Conservation (phyloP, 2,888 invertebrate species). For the Phengaris arion region DNA sequence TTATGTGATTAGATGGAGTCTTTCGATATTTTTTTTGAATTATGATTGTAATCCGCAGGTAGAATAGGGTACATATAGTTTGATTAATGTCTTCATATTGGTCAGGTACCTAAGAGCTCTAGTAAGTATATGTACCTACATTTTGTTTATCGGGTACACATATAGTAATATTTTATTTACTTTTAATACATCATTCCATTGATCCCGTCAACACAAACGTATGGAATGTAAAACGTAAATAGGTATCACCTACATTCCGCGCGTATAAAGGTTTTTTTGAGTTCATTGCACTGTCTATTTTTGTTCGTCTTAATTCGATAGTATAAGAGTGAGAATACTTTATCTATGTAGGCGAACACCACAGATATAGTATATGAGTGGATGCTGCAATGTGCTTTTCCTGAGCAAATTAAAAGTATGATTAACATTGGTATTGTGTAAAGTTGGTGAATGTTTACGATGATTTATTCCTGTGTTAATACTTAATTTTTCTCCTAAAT, state of each 20-base stretch:
- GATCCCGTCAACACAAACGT: background rate
- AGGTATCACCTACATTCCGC: background rate
- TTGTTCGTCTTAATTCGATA: conserved; percentile 54
- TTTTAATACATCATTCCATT: background rate
- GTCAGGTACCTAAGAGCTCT: background rate
- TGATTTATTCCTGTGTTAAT: too few species aligned
- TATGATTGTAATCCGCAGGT: conserved; percentile 59
- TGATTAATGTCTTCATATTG: conserved; percentile 17
- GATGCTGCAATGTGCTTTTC: background rate
- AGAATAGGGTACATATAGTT: conserved; percentile 42
- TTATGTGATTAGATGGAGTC: conserved; percentile 69
- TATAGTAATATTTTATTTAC: too few species aligned
- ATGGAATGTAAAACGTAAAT: conserved; percentile 37
- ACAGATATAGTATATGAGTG: background rate
- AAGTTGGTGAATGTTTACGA: too few species aligned
- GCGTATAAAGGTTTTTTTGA: conserved; percentile 42
- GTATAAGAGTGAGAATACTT: conserved; percentile 56
- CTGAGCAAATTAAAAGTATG: too few species aligned
- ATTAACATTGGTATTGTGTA: too few species aligned
- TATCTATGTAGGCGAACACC: conserved; percentile 72
- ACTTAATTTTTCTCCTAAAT: too few species aligned
- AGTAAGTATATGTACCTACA: background rate
- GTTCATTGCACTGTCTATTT: conserved; percentile 70
- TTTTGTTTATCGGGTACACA: too few species aligned
- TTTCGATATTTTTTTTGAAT: conserved; percentile 69